Conservation (phyloP, 1,140 invertebrate species). For the Lerema accius region DNA sequence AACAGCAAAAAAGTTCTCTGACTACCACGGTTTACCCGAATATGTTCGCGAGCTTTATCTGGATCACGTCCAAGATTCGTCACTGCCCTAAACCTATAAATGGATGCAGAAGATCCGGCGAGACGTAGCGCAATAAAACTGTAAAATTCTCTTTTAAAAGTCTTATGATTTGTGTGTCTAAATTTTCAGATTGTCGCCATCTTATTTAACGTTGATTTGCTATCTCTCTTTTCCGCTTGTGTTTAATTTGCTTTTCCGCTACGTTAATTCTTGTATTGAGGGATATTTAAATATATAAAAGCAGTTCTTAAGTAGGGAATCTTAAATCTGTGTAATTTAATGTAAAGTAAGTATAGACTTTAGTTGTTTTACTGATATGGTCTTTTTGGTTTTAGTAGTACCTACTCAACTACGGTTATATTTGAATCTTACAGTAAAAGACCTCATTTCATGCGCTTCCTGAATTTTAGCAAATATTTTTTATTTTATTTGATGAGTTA, state of each 20-base stretch:
- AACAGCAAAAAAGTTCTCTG: slow-evolving; percentile 24
- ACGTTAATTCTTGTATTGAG: too few species aligned
- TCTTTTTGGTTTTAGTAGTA: too few species aligned
- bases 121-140: slow-evolving; percentile 57
- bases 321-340: too few species aligned
- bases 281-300: too few species aligned
- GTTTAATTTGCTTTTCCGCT: slow-evolving; percentile 6
- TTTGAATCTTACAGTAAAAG: too few species aligned
- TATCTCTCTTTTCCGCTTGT: neutral
- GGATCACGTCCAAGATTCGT: slow-evolving; percentile 58
- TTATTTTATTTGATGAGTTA: too few species aligned
- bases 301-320: too few species aligned
- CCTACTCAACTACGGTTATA: too few species aligned
- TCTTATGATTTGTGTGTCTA: slow-evolving; percentile 43
- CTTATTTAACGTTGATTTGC: neutral
- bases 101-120: slow-evolving; percentile 38
- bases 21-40: slow-evolving; percentile 38
- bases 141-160: slow-evolving; percentile 37
- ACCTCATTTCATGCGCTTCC: neutral
- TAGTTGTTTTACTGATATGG: too few species aligned
- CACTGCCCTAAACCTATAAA: slow-evolving; percentile 35
- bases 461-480: too few species aligned
- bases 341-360: too few species aligned
- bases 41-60: slow-evolving; percentile 37
- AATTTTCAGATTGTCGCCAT: slow-evolving; percentile 29